Conservation (phyloP, 2,888 invertebrate species). For the Drosophila helvetica region DNA sequence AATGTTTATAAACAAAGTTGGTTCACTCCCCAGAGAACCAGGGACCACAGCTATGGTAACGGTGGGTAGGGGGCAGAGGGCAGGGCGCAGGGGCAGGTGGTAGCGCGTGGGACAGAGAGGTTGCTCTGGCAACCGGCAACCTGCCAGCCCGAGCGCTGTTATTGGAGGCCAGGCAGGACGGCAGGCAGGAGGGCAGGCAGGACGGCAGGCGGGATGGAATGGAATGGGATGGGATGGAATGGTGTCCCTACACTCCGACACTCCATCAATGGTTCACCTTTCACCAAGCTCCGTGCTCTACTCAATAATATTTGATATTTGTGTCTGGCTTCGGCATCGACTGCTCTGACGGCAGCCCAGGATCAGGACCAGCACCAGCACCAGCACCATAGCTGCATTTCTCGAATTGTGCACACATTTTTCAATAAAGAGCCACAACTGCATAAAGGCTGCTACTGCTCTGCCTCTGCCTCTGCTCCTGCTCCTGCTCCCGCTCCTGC, state of each 20-base stretch:
- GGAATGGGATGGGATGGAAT: not conserved
- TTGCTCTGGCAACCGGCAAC: constrained; percentile 56
- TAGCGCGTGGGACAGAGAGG: constrained; percentile 6
- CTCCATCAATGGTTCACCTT: constrained; percentile 60
- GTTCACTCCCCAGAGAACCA: constrained; percentile 33
- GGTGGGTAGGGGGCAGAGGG: not conserved
- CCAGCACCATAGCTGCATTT: constrained; percentile 52
- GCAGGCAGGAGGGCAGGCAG: not conserved
- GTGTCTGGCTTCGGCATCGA: constrained; percentile 34
- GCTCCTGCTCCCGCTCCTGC: constrained; percentile 12
- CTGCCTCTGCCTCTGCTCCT: constrained; percentile 19
- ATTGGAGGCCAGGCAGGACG: constrained; percentile 39
- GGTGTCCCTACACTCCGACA: constrained; percentile 32
- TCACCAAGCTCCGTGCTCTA: constrained; percentile 31
- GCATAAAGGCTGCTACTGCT: constrained; percentile 45
- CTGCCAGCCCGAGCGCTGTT: constrained; percentile 59
- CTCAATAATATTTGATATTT: constrained; percentile 74
- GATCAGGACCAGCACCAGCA: not conserved
- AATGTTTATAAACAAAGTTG: constrained; percentile 76
- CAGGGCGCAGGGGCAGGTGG: not conserved
- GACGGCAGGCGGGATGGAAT: not conserved
- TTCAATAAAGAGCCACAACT: constrained; percentile 72
- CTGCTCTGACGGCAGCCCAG: constrained; percentile 16
- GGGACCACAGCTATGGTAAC: constrained; percentile 51
- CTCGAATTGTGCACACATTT: constrained; percentile 72